A percentile compares a stretch with the other conserved stretches of the same genome.
phyloP scores from a whole-genome alignment of 30 jellyfish, hydroid and myxozoan genomes.

The Morbakka virulenta region DNA sequence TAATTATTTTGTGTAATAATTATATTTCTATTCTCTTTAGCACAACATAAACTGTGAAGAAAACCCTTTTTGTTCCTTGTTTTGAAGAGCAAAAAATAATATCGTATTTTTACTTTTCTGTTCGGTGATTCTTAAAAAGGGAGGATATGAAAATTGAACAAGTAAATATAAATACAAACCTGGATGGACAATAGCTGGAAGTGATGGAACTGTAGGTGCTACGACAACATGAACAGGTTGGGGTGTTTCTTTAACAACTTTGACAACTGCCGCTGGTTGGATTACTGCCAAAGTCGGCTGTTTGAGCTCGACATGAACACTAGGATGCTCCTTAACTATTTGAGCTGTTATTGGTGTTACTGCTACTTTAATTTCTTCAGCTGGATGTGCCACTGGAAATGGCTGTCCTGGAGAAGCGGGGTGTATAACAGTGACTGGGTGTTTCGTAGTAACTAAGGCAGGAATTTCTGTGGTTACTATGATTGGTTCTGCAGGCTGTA shows the following conservation, averaged over 20 bases:
- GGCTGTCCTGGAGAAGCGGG: background rate
- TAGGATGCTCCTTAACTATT: constrained; percentile 9
- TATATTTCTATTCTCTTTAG: background rate
- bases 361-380: background rate
- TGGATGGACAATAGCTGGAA: constrained; percentile 32
- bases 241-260: constrained; percentile 27
- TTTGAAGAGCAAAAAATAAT: no score
- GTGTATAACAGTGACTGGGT: background rate
- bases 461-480: background rate
- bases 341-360: background rate
- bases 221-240: constrained; percentile 43
- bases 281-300: constrained; percentile 12
- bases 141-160: no score
- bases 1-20: no score
- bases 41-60: no score
- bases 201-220: constrained; percentile 47
- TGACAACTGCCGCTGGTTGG: constrained; percentile 55
- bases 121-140: no score
- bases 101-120: no score
- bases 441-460: background rate
- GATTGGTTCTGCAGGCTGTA: background rate
- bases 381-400: background rate
- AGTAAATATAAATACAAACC: background rate
- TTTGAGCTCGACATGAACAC: background rate
- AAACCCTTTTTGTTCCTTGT: no score